Conservation (phyloP, 1,140 invertebrate genomes). For the Triops longicaudatus region DNA sequence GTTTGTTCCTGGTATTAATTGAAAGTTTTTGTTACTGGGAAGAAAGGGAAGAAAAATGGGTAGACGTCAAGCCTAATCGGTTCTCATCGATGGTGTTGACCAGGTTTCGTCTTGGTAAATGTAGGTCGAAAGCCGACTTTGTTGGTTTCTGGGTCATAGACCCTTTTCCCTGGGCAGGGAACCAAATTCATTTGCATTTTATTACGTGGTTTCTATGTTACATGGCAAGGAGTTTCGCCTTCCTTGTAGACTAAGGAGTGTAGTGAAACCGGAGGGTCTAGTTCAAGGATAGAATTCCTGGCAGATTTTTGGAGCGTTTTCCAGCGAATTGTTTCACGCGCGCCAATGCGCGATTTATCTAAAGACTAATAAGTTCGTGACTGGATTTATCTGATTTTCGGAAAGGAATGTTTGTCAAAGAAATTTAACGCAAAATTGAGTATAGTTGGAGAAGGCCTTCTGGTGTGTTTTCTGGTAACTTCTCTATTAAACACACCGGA, state of each 20-base stretch:
- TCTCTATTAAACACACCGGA: too few relatives aligned
- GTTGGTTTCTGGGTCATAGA: slow-evolving; percentile 6
- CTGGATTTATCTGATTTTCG: too few relatives aligned
- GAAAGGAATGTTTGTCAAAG: too few relatives aligned
- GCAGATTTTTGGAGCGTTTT: background rate
- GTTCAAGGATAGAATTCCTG: slow-evolving; percentile 6
- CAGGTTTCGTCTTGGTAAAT: background rate
- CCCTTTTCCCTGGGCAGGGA: background rate
- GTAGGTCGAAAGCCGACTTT: slow-evolving; percentile 3
- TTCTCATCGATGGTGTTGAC: background rate
- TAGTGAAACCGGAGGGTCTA: background rate
- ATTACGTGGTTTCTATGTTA: background rate
- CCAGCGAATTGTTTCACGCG: too few relatives aligned
- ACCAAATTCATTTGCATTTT: slow-evolving; percentile 4
- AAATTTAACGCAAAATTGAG: too few relatives aligned
- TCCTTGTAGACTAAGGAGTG: background rate
- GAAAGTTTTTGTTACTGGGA: too few relatives aligned
- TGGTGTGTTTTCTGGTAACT: too few relatives aligned
- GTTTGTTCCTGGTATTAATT: too few relatives aligned
- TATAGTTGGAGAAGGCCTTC: too few relatives aligned
- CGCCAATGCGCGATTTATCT: too few relatives aligned
- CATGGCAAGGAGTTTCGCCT: background rate
- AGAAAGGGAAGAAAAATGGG: too few relatives aligned
- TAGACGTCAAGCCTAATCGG: background rate
- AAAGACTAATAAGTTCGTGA: too few relatives aligned